A percentile compares a stretch with the other conserved stretches of the same genome.
Evolutionary conservation across 1,140 invertebrate genomes (phyloP).

Genomic region (Drosophila quadrilineata): DNA sequence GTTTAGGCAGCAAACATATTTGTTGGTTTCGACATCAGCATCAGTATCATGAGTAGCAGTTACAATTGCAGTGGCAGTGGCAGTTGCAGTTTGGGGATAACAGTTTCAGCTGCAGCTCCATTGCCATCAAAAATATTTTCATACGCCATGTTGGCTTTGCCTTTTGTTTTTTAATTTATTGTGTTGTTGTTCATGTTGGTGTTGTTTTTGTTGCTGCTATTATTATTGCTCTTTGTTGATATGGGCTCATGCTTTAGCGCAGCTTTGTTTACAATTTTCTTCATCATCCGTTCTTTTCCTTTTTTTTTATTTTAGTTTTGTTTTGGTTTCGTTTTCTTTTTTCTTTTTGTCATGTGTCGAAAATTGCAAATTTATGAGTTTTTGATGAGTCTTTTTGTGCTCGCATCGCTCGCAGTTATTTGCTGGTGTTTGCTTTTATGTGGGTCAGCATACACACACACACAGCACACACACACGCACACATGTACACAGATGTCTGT

Average conservation of each 20-base stretch:
- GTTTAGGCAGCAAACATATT: too few relatives aligned
- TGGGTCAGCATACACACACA: conserved; percentile 60
- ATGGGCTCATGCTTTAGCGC: conserved; percentile 23
- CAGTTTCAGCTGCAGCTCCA: conserved; percentile 12
- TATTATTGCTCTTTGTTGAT: conserved; percentile 9
- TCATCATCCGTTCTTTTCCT: too few relatives aligned
- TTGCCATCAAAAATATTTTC: conserved; percentile 43
- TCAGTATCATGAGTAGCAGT: neutral
- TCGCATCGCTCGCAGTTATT: conserved; percentile 35
- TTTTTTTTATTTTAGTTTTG: too few relatives aligned
- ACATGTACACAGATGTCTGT: neutral
- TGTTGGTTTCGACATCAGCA: too few relatives aligned
- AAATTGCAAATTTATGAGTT: conserved; percentile 79
- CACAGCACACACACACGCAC: conserved; percentile 8
- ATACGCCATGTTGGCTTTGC: conserved; percentile 38
- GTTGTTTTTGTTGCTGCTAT: neutral
- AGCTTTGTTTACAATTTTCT: conserved; percentile 75
- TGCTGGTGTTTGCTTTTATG: conserved; percentile 58
- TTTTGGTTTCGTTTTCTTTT: too few relatives aligned
- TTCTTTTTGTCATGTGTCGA: conserved; percentile 79
- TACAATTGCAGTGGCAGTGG: neutral
- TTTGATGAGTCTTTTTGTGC: conserved; percentile 76
- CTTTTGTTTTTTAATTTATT: conserved; percentile 40
- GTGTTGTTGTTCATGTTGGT: neutral
- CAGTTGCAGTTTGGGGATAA: conserved; percentile 1